These are phyloP conservation scores for Melanostoma scalare DNA, from an alignment of 2,888 invertebrate genomes.

Conservation along the genomic window DNA sequence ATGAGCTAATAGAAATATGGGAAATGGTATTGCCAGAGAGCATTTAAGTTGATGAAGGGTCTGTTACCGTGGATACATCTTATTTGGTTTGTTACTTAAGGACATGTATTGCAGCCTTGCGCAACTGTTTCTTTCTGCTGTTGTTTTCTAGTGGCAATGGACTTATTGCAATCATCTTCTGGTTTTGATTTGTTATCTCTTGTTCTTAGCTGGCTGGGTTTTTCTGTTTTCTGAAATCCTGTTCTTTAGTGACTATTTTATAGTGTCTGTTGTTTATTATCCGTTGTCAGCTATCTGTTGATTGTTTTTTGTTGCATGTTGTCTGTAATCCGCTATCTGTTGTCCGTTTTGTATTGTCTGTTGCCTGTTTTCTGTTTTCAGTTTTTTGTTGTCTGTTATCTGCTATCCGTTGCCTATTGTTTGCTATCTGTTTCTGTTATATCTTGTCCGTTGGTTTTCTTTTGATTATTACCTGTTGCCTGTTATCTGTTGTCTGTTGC, in stretches of 20 bases:
- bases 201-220: no score
- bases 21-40: slow-evolving; percentile 32
- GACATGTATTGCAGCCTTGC: no score
- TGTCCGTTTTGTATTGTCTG: neutral
- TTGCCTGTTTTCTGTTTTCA: neutral
- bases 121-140: no score
- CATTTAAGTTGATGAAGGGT: slow-evolving; percentile 26
- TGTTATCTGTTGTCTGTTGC: no score
- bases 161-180: no score
- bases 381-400: neutral
- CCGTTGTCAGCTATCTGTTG: neutral
- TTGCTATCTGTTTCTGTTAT: neutral
- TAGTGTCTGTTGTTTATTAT: neutral
- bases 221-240: no score
- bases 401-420: neutral
- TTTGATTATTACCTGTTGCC: no score
- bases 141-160: no score
- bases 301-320: neutral
- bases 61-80: neutral
- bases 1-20: slow-evolving; percentile 32
- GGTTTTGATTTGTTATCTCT: no score
- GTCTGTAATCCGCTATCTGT: neutral
- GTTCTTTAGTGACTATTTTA: no score
- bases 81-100: no score
- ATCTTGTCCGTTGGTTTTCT: neutral